These are phyloP conservation scores for Antrozous pallidus DNA, from an alignment of 2,797 vertebrate species.

Conservation along the genomic window DNA sequence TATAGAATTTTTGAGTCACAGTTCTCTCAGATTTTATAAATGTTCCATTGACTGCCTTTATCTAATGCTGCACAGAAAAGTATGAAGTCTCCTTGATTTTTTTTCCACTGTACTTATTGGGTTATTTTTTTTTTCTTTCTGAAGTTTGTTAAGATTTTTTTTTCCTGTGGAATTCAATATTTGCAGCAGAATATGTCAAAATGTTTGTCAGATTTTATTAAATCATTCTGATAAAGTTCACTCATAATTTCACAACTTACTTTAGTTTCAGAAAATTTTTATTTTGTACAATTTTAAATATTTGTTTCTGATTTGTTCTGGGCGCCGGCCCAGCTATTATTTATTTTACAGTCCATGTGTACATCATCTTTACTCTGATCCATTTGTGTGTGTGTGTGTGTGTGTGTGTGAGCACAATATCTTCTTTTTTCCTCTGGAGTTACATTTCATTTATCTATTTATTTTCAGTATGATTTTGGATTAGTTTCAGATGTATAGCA, in stretches of 20 bases:
- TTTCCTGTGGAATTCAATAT: neutral
- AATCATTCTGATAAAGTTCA: neutral
- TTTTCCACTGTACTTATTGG: neutral
- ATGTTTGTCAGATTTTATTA: neutral
- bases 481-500: neutral
- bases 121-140: neutral
- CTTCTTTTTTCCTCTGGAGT: neutral
- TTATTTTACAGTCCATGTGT: neutral
- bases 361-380: neutral
- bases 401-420: neutral
- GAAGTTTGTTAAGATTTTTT: neutral
- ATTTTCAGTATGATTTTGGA: neutral
- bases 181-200: neutral
- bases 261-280: neutral
- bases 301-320: neutral
- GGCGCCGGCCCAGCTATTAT: neutral
- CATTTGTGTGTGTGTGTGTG: too few species aligned
- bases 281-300: neutral
- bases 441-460: neutral
- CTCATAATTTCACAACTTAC: neutral
- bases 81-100: neutral
- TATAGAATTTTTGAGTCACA: slow-evolving; percentile 9
- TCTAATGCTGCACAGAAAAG: neutral
- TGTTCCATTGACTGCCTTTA: neutral
- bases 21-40: neutral